phyloP scores from a whole-genome alignment of 2,797 vertebrate genomes.

The Rhinophrynus dorsalis region DNA sequence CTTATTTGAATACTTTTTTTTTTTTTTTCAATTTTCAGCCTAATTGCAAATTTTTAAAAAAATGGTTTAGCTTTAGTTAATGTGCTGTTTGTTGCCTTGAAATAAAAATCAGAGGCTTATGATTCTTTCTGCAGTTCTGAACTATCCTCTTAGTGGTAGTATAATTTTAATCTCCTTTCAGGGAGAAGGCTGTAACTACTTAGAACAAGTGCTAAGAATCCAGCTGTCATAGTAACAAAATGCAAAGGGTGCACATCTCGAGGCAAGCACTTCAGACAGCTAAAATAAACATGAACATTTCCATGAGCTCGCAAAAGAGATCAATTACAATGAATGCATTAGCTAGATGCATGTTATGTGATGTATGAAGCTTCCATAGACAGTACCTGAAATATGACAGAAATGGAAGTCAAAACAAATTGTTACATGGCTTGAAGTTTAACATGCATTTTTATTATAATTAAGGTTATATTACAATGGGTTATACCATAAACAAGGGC shows the following conservation, averaged over 20 bases:
- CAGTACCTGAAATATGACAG: background rate
- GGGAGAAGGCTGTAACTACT: background rate
- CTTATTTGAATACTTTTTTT: background rate
- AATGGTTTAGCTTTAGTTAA: constrained; percentile 9
- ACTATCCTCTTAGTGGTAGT: background rate
- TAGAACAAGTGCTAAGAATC: constrained; percentile 3
- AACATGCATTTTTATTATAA: too few relatives aligned
- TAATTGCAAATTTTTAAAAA: background rate
- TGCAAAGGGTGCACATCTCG: background rate
- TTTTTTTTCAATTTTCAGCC: too few relatives aligned
- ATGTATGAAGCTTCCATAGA: background rate
- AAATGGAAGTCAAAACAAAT: too few relatives aligned
- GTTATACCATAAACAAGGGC: too few relatives aligned
- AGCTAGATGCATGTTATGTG: background rate
- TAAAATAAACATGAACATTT: constrained; percentile 1
- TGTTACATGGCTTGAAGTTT: too few relatives aligned
- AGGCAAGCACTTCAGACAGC: background rate
- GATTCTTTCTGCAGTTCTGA: background rate
- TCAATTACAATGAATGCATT: background rate
- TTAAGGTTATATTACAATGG: too few relatives aligned
- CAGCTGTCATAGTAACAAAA: background rate
- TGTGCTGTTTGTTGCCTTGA: background rate
- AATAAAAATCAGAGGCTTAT: background rate
- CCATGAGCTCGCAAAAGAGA: background rate
- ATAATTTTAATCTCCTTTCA: constrained; percentile 3